Conservation (phyloP, 2,888 invertebrate species). For the Ypsolopha scabrella region DNA sequence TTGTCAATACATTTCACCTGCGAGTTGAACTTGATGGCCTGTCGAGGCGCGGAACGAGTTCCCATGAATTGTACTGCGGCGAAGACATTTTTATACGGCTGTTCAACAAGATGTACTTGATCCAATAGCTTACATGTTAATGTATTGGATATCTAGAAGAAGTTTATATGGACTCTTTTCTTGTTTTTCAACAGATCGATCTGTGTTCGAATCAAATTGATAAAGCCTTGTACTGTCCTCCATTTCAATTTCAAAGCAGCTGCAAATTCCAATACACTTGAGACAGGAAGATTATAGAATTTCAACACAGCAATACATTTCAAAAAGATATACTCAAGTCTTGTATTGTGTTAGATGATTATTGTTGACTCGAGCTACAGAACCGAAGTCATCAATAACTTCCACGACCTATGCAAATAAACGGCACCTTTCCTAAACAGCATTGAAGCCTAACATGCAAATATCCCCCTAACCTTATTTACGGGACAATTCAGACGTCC, state of each 20-base stretch:
- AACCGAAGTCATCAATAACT: too few relatives aligned
- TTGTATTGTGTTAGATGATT: too few relatives aligned
- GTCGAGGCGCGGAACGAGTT: constrained; percentile 51
- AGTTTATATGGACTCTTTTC: constrained; percentile 10
- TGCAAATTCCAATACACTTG: too few relatives aligned
- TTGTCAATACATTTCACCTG: constrained; percentile 69
- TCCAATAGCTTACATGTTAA: constrained; percentile 44
- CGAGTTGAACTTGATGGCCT: constrained; percentile 50
- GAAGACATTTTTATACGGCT: constrained; percentile 59
- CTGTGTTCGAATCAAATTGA: background rate
- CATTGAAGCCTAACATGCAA: constrained; percentile 46
- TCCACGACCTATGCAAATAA: constrained; percentile 45
- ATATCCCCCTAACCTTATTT: constrained; percentile 65
- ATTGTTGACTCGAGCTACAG: too few relatives aligned
- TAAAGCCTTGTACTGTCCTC: background rate
- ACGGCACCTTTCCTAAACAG: constrained; percentile 49
- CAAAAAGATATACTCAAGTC: too few relatives aligned
- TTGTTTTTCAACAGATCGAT: background rate
- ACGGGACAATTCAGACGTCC: constrained; percentile 68
- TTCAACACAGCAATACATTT: too few relatives aligned
- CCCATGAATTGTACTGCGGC: constrained; percentile 56
- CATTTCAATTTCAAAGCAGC: too few relatives aligned
- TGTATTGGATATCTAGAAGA: constrained; percentile 26
- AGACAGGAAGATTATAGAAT: too few relatives aligned
- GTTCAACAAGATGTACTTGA: constrained; percentile 38